Conservation (phyloP, 2,113 vertebrate genomes). For the Elanoides forficatus region DNA sequence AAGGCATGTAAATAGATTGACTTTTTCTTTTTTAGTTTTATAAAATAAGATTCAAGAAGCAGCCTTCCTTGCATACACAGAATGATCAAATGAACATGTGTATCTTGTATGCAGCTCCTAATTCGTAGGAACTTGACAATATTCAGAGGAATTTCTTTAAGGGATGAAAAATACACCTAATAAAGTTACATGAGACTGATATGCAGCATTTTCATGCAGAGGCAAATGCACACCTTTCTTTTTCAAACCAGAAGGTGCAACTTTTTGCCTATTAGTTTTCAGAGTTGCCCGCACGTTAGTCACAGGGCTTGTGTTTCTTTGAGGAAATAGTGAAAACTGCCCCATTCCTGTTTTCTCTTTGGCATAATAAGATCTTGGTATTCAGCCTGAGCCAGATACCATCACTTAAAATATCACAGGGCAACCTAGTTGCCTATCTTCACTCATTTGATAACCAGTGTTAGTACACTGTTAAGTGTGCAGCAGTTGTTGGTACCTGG, state of each 20-base stretch:
- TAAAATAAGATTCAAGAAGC: neutral
- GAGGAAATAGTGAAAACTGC: neutral
- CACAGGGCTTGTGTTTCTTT: neutral
- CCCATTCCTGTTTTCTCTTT: neutral
- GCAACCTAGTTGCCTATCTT: neutral
- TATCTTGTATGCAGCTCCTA: neutral
- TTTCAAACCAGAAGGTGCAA: neutral
- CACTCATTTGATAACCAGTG: neutral
- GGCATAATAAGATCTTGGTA: neutral
- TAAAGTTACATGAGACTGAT: neutral
- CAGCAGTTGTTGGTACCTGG: neutral
- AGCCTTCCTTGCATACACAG: neutral
- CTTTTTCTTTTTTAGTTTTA: slow-evolving; percentile 1
- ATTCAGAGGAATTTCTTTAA: neutral
- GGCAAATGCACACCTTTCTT: neutral
- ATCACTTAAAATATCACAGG: neutral
- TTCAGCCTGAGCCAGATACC: neutral
- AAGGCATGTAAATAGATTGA: slow-evolving; percentile 11
- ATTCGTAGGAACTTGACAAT: neutral
- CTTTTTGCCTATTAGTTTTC: neutral
- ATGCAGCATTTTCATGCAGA: neutral
- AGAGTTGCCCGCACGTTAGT: neutral
- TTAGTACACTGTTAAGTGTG: neutral
- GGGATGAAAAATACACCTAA: neutral
- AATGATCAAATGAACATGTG: rapidly evolving